Base-by-base conservation (phyloP, 2,888 invertebrate genomes). In the Lasioglossum pauxillum region DNA sequence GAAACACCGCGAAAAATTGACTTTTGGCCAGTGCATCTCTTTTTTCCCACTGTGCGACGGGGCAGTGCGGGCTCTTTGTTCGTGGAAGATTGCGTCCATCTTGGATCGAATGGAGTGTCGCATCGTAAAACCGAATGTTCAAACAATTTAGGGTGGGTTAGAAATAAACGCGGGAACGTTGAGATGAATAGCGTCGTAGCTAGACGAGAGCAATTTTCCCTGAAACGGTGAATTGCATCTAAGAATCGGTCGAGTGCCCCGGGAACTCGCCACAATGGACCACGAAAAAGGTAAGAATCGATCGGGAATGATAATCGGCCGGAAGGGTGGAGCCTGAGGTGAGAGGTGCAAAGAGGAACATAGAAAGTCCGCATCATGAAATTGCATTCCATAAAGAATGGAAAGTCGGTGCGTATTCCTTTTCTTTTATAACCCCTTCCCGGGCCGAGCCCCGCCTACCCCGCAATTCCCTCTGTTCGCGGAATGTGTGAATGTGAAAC, bases 371-470 rank as follows among this genome's bases (percentile, higher is more conserved):
- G 82, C 72, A 75, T 77, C 90, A 71, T 82, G 87, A 85, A 83
- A 82, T 90, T 85, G 90, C 84, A 83, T 82, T 90, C 89, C 87
- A 80, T 82, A 85, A 90, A 90, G 82, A 87, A 90, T 87, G 85
- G 87, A 90, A 90, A 90, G 86, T 89, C 80, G 84, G 80, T 60
- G 82, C 85, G 79, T 85, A 85, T 84, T 77, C 71, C 84, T 82
- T 80, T 78, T 75, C 78, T 80, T 75, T 79, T 78, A 19, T 60
- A 64, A 27, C 64, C 64, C 31, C 64, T 31, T 31, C 14, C 31
- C 64, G 64, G 5, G 0, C 31, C 31, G 64, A 16, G 67, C 67
- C 19, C 35, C 67, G 67, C 67, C 35, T 19, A 7, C 35, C 19
- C 67, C 67, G 10, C 27, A 4, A 5, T 5, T 2, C 31, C 3